Conservation (phyloP, 2,113 vertebrate species). For the Rhombomys opimus region DNA sequence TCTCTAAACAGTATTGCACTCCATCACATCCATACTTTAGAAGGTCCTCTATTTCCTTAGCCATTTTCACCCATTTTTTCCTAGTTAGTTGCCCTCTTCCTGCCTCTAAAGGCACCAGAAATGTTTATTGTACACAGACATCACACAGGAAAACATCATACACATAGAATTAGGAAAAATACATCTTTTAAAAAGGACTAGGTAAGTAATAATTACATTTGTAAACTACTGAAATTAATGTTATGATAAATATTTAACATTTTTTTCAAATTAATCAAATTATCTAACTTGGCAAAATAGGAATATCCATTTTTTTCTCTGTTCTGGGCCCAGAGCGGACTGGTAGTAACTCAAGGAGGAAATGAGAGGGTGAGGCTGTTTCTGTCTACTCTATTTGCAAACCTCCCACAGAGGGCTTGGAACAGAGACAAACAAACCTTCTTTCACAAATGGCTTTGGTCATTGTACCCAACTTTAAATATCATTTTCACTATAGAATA, state of each 20-base stretch:
- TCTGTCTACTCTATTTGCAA: conserved; percentile 3
- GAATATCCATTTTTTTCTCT: conserved; percentile 36
- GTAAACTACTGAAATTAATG: not conserved
- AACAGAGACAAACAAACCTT: conserved; percentile 48
- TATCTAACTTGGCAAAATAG: conserved; percentile 27
- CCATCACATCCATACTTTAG: not conserved
- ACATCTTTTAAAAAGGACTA: not conserved
- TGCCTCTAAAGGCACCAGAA: not conserved
- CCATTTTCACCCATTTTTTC: not conserved
- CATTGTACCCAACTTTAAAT: conserved; percentile 41
- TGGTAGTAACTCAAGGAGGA: conserved; percentile 56
- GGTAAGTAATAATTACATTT: not conserved
- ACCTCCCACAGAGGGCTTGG: conserved; percentile 16
- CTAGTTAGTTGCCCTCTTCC: not conserved
- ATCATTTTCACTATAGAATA: conserved; percentile 55
- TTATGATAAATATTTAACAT: not conserved
- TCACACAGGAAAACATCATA: not conserved
- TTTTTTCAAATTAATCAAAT: not conserved
- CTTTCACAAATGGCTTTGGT: conserved; percentile 49
- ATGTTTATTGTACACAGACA: not conserved
- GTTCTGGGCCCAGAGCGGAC: not conserved
- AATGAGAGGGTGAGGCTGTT: conserved; percentile 37
- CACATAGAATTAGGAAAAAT: not conserved
- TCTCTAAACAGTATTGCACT: not conserved
- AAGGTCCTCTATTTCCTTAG: not conserved